Base-by-base conservation (phyloP, 2,797 vertebrate species). In the Parambassis ranga region DNA sequence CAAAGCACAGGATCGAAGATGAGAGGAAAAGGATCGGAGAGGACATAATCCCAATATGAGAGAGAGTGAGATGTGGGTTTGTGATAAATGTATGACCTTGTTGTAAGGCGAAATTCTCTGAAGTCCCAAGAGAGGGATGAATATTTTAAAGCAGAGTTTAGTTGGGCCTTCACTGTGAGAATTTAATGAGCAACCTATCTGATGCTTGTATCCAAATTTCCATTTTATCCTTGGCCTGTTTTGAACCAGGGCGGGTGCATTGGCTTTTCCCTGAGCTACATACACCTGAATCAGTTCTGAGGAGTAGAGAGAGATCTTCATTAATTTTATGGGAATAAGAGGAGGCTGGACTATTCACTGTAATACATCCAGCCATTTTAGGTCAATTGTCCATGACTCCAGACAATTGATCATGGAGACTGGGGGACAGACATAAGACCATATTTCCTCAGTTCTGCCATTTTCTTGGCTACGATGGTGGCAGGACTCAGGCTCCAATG, bases 71-170 rank as follows among this genome's bases (percentile, higher is more conserved):
- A 59, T 58, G 24, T 51, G 41, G 20, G 14, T 67, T 65, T 65
- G 61, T 77, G 56, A 82, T 68, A 71, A 81, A 75, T 64, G 26
- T 27, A 20, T 64, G 42, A 74, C 73, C 62, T 71, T 64, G 52
- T 49, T 68, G 50, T 63, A 43, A 62, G 19, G 64, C 38, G 38
- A 51, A 62, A 55, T 60, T 73, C 9, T 63, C 32, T 19, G 10
- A 62, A 38, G 35, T 38, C 30, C 14, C 27, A 41, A 28, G 49
- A 73, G 23, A 28, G 27, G 22, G 22, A 43, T 69, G 18, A 64
- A 67, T 81, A 48, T 59, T 62, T 71, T 52, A 75, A 63, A 65
- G 18, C 18, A 30, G 42, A 67, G 59, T 66, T 55, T 28, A 47
- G 19, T 18, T 39, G 9, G 48, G 38, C 71, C 37, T 14, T 41